A percentile compares a stretch with the other conserved stretches of the same genome.
Conservation (phyloP, 2,797 vertebrate genomes). For the Etheostoma perlongum region DNA sequence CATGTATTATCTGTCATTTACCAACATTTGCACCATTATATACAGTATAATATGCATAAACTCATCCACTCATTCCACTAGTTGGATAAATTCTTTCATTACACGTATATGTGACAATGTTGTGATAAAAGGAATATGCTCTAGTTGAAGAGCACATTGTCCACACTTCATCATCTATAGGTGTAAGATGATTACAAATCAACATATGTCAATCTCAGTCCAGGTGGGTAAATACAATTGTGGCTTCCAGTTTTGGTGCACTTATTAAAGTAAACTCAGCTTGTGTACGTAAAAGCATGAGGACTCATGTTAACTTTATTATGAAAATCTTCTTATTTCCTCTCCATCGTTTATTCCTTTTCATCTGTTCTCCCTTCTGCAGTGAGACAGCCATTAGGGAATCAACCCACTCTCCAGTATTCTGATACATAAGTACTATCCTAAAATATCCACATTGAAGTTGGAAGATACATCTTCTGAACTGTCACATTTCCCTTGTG, state of each 20-base stretch:
- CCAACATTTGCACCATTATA: neutral
- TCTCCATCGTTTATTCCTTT: conserved; percentile 28
- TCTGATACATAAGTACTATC: conserved; percentile 50
- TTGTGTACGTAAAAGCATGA: conserved; percentile 10
- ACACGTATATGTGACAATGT: neutral
- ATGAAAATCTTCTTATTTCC: conserved; percentile 30
- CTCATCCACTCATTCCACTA: neutral
- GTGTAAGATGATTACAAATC: neutral
- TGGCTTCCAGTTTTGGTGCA: neutral
- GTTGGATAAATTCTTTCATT: neutral
- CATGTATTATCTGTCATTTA: neutral
- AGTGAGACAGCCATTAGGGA: conserved; percentile 46
- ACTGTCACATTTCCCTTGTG: conserved; percentile 53
- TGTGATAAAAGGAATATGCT: conserved; percentile 1
- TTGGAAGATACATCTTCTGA: conserved; percentile 40
- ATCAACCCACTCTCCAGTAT: conserved; percentile 37
- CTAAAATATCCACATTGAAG: conserved; percentile 64
- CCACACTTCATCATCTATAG: conserved; percentile 6
- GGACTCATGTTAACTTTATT: neutral
- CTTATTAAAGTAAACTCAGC: neutral
- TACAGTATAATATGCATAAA: neutral
- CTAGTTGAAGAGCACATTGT: neutral
- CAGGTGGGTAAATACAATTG: neutral
- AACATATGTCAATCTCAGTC: neutral
- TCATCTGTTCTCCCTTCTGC: conserved; percentile 40